Evolutionary conservation across 2,113 vertebrate genomes (phyloP).

Genomic region (Clinocottus analis): DNA sequence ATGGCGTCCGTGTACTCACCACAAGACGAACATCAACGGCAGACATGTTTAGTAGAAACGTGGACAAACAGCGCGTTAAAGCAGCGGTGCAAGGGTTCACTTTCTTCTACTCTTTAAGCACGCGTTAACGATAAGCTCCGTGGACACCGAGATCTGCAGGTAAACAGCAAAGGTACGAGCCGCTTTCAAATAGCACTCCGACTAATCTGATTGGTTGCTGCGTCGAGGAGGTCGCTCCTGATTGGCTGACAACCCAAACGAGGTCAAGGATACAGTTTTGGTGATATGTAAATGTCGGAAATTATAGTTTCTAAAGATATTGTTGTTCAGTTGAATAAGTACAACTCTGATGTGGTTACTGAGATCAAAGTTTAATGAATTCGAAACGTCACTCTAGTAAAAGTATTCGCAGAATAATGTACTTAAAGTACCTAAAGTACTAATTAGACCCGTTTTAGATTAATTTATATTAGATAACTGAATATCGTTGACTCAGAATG

Average conservation of each 20-base stretch:
- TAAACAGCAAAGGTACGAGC: neutral
- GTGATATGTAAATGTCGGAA: neutral
- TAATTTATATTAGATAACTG: neutral
- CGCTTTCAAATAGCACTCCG: slow-evolving; percentile 79
- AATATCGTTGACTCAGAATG: neutral
- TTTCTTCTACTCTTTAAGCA: no score
- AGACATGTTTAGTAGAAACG: neutral
- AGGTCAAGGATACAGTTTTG: neutral
- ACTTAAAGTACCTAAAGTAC: neutral
- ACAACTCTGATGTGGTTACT: neutral
- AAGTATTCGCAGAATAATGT: neutral
- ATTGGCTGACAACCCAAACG: slow-evolving; percentile 49
- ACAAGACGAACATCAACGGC: neutral
- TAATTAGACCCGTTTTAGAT: neutral
- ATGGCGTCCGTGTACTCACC: neutral
- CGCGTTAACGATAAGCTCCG: neutral
- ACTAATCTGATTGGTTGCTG: slow-evolving; percentile 70
- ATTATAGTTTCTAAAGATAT: neutral
- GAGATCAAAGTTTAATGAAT: neutral
- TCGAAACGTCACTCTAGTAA: neutral
- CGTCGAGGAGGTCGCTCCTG: neutral
- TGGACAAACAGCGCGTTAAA: neutral
- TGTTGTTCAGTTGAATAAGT: neutral
- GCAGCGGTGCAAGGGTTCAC: no score
- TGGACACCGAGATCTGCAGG: neutral